A percentile compares a stretch with the other conserved stretches of the same genome.
These are phyloP conservation scores for Heliocidaris tuberculata DNA, from an alignment of 35 echinoderm and acorn worm genomes.

Conservation along the genomic window DNA sequence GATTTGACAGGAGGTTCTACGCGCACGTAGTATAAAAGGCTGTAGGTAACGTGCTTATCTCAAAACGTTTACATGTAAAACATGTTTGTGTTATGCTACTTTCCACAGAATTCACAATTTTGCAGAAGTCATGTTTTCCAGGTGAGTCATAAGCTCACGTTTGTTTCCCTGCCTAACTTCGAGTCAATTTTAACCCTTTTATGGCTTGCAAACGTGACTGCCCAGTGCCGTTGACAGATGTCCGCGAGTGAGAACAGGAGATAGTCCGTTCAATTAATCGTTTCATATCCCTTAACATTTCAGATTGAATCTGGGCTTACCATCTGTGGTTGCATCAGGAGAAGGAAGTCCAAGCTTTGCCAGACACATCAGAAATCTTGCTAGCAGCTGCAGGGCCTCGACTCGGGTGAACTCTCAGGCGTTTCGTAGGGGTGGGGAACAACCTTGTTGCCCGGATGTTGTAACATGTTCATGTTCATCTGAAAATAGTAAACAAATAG, in stretches of 20 bases:
- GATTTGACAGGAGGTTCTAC: neutral
- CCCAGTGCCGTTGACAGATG: neutral
- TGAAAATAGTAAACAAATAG: neutral
- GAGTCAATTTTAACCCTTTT: neutral
- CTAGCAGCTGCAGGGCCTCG: constrained; percentile 73
- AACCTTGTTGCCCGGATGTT: constrained; percentile 52
- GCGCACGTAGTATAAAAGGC: neutral
- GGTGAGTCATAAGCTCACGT: constrained; percentile 1
- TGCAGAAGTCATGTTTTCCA: neutral
- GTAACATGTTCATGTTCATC: constrained; percentile 22
- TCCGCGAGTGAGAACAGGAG: neutral
- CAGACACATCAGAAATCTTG: neutral
- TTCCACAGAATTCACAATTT: neutral
- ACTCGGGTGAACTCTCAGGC: constrained; percentile 84
- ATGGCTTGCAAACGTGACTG: constrained; percentile 8
- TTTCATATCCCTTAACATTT: constrained; percentile 4
- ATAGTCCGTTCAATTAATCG: constrained; percentile 17
- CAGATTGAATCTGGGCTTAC: constrained; percentile 9
- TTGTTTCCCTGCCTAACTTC: neutral
- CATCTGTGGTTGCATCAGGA: neutral
- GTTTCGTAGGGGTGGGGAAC: constrained; percentile 79
- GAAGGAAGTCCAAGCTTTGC: constrained; percentile 8
- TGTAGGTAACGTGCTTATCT: neutral
- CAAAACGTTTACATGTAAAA: neutral
- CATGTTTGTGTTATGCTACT: neutral